Percentiles rank a stretch among this genome's conserved stretches.
Evolutionary conservation across 2,888 invertebrate genomes (phyloP).

Genomic region (Amphipyra berbera): DNA sequence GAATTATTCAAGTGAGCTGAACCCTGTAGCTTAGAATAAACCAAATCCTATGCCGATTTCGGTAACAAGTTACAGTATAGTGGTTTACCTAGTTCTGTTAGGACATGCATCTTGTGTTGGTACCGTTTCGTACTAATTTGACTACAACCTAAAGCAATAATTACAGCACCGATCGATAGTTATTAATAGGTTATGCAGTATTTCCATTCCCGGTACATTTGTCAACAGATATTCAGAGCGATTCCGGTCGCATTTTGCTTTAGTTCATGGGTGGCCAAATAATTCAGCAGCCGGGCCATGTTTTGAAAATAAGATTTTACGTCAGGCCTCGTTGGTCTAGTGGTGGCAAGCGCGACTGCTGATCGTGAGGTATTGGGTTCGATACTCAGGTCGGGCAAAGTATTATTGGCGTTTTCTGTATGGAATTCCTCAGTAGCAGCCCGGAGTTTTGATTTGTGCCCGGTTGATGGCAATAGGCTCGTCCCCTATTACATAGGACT

Average conservation of each 20-base stretch:
- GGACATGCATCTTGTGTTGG: conserved; percentile 1
- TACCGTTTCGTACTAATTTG: conserved; percentile 5
- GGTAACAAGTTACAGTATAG: conserved; percentile 1
- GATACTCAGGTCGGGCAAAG: no score
- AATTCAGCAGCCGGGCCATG: no score
- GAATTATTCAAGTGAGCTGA: conserved; percentile 24
- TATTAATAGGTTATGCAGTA: conserved; percentile 29
- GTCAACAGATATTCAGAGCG: conserved; percentile 26
- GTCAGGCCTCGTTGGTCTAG: no score
- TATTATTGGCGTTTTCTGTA: no score
- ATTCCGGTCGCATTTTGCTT: not conserved
- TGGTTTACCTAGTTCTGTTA: conserved; percentile 9
- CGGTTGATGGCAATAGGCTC: no score
- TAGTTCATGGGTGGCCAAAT: no score
- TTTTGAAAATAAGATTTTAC: no score
- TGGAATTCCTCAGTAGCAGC: no score
- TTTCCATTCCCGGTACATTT: conserved; percentile 20
- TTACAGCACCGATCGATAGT: conserved; percentile 31
- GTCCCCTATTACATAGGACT: no score
- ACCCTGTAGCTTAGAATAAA: conserved; percentile 4
- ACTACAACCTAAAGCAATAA: conserved; percentile 23
- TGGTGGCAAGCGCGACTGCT: no score
- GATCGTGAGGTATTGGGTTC: no score
- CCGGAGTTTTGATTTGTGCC: no score
- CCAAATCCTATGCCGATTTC: conserved; percentile 10